Evolutionary conservation across 2,797 vertebrate species (phyloP).

Genomic region (Agapornis canus): DNA sequence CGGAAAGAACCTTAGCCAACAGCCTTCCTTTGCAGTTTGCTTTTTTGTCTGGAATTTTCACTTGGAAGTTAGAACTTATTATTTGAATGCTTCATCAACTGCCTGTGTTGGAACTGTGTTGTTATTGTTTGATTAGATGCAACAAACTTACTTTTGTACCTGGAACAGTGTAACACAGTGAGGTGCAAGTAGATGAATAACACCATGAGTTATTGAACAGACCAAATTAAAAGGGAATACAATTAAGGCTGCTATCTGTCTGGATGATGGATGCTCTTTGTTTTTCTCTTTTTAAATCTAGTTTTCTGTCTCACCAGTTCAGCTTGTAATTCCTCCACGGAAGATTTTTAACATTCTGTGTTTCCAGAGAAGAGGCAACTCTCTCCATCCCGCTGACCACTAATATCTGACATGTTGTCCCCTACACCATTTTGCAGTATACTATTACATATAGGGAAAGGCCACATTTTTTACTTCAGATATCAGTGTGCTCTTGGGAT

Average conservation of each 20-base stretch:
- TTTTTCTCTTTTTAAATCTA: slow-evolving; percentile 39
- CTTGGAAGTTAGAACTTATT: neutral
- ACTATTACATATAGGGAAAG: neutral
- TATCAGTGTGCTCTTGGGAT: neutral
- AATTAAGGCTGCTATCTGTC: slow-evolving; percentile 37
- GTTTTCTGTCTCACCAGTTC: slow-evolving; percentile 29
- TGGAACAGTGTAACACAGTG: neutral
- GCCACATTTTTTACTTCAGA: neutral
- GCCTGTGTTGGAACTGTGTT: neutral
- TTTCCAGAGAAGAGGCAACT: neutral
- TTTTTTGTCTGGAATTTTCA: neutral
- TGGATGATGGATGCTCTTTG: slow-evolving; percentile 35
- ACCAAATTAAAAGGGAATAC: slow-evolving; percentile 46
- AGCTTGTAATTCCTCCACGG: neutral
- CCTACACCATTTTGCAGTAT: neutral
- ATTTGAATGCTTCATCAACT: neutral
- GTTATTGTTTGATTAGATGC: slow-evolving; percentile 45
- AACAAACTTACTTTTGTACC: slow-evolving; percentile 46
- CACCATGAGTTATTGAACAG: slow-evolving; percentile 46
- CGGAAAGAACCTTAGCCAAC: neutral
- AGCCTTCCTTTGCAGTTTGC: neutral
- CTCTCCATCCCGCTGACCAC: neutral
- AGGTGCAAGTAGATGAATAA: slow-evolving; percentile 45
- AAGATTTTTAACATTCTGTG: neutral
- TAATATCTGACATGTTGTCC: neutral